Base-by-base conservation (phyloP, 2,888 invertebrate genomes). In the Cistogaster globosa region DNA sequence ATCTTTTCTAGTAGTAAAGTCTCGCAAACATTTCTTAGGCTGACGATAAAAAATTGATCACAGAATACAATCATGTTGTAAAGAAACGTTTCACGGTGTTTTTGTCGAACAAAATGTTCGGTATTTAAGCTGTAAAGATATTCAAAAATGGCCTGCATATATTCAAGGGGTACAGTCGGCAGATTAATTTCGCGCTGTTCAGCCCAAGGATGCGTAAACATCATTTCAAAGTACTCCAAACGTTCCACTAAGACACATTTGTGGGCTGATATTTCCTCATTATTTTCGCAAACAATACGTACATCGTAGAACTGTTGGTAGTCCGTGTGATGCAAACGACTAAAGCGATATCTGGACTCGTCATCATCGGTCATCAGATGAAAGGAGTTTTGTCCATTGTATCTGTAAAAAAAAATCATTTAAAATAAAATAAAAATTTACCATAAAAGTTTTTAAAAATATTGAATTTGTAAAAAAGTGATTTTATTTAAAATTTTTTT, bases 201-300 rank as follows among this genome's bases (percentile, higher is more conserved):
- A 1, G 91, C 89, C 97, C 97, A 97, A 58, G 95, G 94, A 88
- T 95, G 94, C 89, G 95, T 94, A 88, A 97, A 96, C 96, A 98
- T 96, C 88, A 96, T 96, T 84, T 95, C 94, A 91, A 98, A 98
- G 92, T 97, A 98, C 87, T 97, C 97, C n/a, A 96, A 93, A 45
- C 97, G 93, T 0, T 97, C 95, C 0, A 96, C 95, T 20, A 98
- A 92, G n/a, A 98, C 93, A 90, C 97, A 97, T 89, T 95, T 96
- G 90, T 98, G 97, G 0, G 96, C 97, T 0, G 93, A 91, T 26
- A 97, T 91, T 58, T 90, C 88, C 32, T 89, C 86, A 53, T 93
- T 93, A 26, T 93, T 94, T 48, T 93, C 94, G 51, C 94, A 93
- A 42, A 93, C 90, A 0, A 96, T 94, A 57, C 93, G 93, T 0